Evolutionary conservation across 2,113 vertebrate genomes (phyloP).

Genomic region (Herpetotheres cachinnans): DNA sequence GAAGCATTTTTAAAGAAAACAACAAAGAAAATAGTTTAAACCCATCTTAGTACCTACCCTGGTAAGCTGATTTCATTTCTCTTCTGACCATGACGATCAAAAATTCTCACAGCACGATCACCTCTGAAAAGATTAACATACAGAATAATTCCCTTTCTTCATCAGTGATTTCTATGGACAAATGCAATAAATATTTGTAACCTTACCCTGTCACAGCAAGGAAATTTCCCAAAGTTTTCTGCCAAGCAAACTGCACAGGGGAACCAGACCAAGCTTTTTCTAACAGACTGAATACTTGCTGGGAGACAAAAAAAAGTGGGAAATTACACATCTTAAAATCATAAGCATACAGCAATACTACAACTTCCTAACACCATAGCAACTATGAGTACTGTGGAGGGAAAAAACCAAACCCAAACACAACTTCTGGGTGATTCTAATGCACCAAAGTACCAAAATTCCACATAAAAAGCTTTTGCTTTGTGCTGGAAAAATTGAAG

Average conservation of each 20-base stretch:
- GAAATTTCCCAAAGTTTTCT: slow-evolving; percentile 91
- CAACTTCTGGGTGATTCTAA: not conserved
- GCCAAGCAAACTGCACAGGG: slow-evolving; percentile 88
- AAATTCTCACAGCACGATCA: slow-evolving; percentile 90
- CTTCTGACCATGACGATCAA: slow-evolving; percentile 96
- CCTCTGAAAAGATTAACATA: slow-evolving; percentile 73
- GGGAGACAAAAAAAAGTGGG: slow-evolving; percentile 23
- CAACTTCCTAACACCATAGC: not conserved
- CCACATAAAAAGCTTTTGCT: not conserved
- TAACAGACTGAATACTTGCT: slow-evolving; percentile 87
- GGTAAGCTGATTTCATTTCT: slow-evolving; percentile 89
- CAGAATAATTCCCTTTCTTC: not conserved
- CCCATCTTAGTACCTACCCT: slow-evolving; percentile 77
- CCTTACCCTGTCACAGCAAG: slow-evolving; percentile 94
- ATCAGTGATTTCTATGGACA: not conserved
- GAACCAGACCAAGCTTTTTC: slow-evolving; percentile 85
- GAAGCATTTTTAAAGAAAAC: not conserved
- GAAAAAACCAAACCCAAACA: not conserved
- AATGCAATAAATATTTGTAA: not conserved
- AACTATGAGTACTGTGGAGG: not conserved
- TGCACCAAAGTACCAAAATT: not conserved
- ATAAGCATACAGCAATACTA: not conserved
- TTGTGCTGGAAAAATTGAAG: not conserved
- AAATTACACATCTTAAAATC: not conserved
- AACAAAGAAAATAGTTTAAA: not conserved